phyloP scores from a whole-genome alignment of 2,113 vertebrate genomes.

The Hippoglossus stenolepis region DNA sequence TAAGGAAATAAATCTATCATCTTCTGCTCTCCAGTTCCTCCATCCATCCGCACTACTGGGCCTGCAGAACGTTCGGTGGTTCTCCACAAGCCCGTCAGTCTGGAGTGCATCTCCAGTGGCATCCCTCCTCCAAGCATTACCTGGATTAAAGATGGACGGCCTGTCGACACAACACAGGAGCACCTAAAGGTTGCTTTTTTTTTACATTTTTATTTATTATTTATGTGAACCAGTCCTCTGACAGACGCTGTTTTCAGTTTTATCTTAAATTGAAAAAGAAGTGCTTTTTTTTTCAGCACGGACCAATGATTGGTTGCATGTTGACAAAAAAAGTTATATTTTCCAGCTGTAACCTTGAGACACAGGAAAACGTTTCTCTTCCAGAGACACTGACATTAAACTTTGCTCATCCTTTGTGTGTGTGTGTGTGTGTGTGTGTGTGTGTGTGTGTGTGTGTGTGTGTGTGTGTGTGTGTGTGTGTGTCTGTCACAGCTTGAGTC shows the following conservation, averaged over 20 bases:
- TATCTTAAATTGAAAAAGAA: too few species aligned
- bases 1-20: slow-evolving; percentile 1
- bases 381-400: background rate
- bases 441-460: slow-evolving; percentile 30
- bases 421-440: slow-evolving; percentile 29
- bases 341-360: background rate
- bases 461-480: slow-evolving; percentile 28
- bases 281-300: too few species aligned
- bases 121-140: slow-evolving; percentile 92
- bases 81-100: slow-evolving; percentile 82
- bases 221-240: background rate
- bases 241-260: background rate
- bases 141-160: slow-evolving; percentile 94
- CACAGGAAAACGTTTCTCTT: background rate
- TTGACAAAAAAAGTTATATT: background rate
- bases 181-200: slow-evolving; percentile 83
- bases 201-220: background rate
- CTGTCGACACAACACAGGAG: slow-evolving; percentile 88
- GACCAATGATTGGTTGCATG: too few species aligned
- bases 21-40: slow-evolving; percentile 85
- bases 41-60: slow-evolving; percentile 88
- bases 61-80: slow-evolving; percentile 87
- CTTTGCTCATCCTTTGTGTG: slow-evolving; percentile 1
- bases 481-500: slow-evolving; percentile 88
- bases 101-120: slow-evolving; percentile 92